These are phyloP conservation scores for Ceyx erithaca DNA, from an alignment of 2,797 vertebrate genomes.

Conservation along the genomic window DNA sequence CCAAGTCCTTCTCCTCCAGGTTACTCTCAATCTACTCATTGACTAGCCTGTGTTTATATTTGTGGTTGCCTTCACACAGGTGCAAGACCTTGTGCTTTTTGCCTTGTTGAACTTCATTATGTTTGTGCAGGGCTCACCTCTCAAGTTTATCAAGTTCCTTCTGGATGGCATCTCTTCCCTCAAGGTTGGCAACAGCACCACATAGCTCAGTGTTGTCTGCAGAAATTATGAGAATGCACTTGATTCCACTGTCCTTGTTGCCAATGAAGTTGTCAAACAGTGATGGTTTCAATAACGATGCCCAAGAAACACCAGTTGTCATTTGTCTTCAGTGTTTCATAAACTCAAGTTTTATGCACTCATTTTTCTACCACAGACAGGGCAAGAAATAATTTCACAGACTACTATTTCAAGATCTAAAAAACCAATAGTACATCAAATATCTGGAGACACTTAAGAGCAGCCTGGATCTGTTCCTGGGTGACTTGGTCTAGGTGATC, in stretches of 20 bases:
- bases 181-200: neutral
- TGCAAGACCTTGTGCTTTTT: neutral
- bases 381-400: neutral
- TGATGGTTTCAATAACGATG: neutral
- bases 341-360: neutral
- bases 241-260: neutral
- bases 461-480: no score
- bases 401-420: neutral
- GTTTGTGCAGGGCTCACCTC: neutral
- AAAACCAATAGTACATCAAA: neutral
- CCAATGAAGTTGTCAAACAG: neutral
- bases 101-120: neutral
- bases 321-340: neutral
- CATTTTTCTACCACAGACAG: neutral
- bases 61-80: neutral
- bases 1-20: neutral
- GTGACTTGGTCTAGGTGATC: no score
- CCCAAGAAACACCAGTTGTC: neutral
- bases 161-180: neutral
- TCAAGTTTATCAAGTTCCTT: neutral
- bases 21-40: neutral
- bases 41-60: neutral
- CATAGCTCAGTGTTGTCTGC: no score
- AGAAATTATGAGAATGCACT: neutral
- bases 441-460: neutral